phyloP scores from a whole-genome alignment of 2,113 vertebrate genomes.

The Pitta sordida region DNA sequence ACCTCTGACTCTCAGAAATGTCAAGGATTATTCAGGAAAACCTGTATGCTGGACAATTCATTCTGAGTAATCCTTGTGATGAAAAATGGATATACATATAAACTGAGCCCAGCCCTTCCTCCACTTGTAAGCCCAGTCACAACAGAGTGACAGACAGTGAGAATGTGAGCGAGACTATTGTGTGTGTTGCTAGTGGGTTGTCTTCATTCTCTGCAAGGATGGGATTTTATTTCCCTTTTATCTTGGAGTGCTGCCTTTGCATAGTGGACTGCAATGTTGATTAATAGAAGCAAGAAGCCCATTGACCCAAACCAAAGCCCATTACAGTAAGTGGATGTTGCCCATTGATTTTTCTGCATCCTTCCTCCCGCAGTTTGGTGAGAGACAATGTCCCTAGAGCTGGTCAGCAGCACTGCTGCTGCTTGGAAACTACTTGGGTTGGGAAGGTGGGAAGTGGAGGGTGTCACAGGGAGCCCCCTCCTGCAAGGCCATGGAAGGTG shows the following conservation, averaged over 20 bases:
- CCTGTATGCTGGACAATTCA: not conserved
- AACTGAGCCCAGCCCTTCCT: not conserved
- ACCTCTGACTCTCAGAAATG: not conserved
- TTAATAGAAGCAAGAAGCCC: slow-evolving; percentile 46
- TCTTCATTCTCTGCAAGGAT: not conserved
- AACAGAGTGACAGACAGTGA: not conserved
- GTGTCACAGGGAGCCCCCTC: not conserved
- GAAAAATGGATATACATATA: not conserved
- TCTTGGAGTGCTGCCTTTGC: slow-evolving; percentile 1
- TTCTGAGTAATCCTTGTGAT: not conserved
- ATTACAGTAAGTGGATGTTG: slow-evolving; percentile 17
- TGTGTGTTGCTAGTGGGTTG: not conserved
- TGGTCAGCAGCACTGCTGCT: not conserved
- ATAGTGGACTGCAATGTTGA: not conserved
- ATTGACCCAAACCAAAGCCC: slow-evolving; percentile 30
- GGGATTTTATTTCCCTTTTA: not conserved
- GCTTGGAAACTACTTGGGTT: not conserved
- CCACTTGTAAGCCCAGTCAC: not conserved
- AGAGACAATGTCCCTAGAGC: fast-evolving
- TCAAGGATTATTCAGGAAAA: not conserved
- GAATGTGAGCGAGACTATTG: not conserved
- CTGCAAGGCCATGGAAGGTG: not conserved
- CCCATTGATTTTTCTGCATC: not conserved
- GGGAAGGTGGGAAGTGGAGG: not conserved
- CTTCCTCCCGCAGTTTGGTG: not conserved